phyloP scores from a whole-genome alignment of 2,797 vertebrate species.

The Oryzias dopingdopingensis region DNA sequence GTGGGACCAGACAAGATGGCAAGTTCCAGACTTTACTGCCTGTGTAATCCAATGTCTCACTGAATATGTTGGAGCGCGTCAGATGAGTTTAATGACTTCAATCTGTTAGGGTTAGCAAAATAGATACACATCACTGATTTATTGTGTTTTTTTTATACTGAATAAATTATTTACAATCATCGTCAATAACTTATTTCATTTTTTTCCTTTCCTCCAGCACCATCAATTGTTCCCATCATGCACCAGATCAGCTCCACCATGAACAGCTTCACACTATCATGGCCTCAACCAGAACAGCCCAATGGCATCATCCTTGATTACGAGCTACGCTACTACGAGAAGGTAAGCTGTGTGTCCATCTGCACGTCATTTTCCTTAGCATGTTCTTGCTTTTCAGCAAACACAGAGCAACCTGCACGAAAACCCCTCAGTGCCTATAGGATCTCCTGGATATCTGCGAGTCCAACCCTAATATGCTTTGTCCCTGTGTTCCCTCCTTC shows the following conservation, averaged over 20 bases:
- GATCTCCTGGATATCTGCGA: slow-evolving; percentile 25
- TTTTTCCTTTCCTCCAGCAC: slow-evolving; percentile 76
- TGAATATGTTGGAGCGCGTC: background rate
- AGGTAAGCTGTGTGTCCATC: slow-evolving; percentile 77
- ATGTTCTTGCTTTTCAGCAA: slow-evolving; percentile 7
- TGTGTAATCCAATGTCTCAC: slow-evolving; percentile 1
- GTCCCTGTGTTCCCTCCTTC: slow-evolving; percentile 40
- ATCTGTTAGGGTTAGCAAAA: background rate
- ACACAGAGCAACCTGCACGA: slow-evolving; percentile 8
- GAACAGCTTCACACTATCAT: slow-evolving; percentile 96
- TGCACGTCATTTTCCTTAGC: slow-evolving; percentile 2
- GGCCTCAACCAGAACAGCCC: slow-evolving; percentile 97
- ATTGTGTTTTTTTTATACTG: background rate
- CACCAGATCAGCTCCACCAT: slow-evolving; percentile 98
- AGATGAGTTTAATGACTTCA: background rate
- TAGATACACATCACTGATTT: background rate
- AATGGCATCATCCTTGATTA: slow-evolving; percentile 99
- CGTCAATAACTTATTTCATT: slow-evolving; percentile 20
- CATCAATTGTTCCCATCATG: slow-evolving; percentile 97
- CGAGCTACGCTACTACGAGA: slow-evolving; percentile 94
- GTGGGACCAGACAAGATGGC: background rate
- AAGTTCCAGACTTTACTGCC: background rate
- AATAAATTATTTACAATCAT: slow-evolving; percentile 1
- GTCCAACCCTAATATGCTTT: slow-evolving; percentile 57
- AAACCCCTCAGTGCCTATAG: slow-evolving; percentile 13